Evolutionary conservation across 1,140 invertebrate genomes (phyloP), one percentile per base, ranked within the genome.

Genomic region (Odontomachus brunneus): DNA sequence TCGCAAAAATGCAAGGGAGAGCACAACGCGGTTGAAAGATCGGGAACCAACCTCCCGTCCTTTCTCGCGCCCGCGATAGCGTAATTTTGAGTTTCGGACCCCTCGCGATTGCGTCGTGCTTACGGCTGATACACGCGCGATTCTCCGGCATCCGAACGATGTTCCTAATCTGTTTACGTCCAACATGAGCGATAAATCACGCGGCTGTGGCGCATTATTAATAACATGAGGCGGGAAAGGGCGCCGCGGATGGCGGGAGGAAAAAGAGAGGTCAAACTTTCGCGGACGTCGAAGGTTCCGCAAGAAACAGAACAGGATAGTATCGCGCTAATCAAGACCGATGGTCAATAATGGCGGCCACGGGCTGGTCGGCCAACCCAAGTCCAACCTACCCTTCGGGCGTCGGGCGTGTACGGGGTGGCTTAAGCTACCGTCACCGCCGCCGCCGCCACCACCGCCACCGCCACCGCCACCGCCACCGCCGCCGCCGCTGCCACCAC

Each of bases 291-390:
- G 60, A 82, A 85, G 57, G 71, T 85, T 83, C 22, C 48, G 63
- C 38, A 84, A 84, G 83, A 53, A 75, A 78, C 55, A 44, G 63
- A 49, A 65, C 59, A 62, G 63, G 59, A 69, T 67, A 60, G 76
- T 71, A 88, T 84, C 71, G 84, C 59, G 72, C 66, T 89, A 90
- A 90, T 89, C 82, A 90, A 89, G 86, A 90, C 84, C 82, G 88
- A 90, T 90, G 84, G 88, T 86, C 88, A 90, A 90, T 90, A 89
- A 90, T 90, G 90, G 90, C 89, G 89, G 84, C 83, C 84, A 88
- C 83, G 84, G 83, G 82, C 80, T 85, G 80, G 86, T 84, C 71
- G 63, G 75, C 65, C 75, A 82, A 82, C 53, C 53, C 74, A 57
- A 84, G 76, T 85, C 83, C 83, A 80, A 88, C 74, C 86, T 85